A percentile compares a stretch with the other conserved stretches of the same genome.
Evolutionary conservation across 2,113 vertebrate species (phyloP).

Genomic region (Columba janthina): DNA sequence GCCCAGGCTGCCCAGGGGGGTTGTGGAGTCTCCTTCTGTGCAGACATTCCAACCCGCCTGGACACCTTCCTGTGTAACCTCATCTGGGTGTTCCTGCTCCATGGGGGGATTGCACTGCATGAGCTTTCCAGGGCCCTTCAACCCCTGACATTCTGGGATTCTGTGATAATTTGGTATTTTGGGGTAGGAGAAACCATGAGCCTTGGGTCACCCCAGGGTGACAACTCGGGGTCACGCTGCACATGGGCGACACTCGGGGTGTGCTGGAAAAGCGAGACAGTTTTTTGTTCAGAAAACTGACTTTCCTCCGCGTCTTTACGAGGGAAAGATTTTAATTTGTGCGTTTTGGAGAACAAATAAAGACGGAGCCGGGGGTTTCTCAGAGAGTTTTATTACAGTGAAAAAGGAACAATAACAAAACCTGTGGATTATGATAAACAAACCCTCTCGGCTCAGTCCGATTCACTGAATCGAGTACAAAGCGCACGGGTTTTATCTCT

Average conservation of each 20-base stretch:
- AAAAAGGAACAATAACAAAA: neutral
- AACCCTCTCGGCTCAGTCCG: neutral
- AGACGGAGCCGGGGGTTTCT: neutral
- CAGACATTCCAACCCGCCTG: too few relatives aligned
- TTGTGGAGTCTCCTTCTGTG: too few relatives aligned
- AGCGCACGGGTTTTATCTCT: neutral
- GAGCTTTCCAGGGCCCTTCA: too few relatives aligned
- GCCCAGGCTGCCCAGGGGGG: too few relatives aligned
- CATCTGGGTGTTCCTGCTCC: too few relatives aligned
- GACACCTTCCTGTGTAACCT: too few relatives aligned
- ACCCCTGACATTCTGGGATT: too few relatives aligned
- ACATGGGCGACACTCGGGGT: neutral
- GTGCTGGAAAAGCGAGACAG: neutral
- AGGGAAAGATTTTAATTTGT: neutral
- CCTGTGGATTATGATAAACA: neutral
- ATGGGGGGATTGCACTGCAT: too few relatives aligned
- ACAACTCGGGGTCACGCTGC: fast-evolving
- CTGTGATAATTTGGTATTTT: neutral
- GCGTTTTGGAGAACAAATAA: neutral
- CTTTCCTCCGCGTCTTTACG: fast-evolving
- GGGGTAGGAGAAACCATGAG: neutral
- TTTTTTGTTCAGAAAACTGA: neutral
- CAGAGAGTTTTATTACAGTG: neutral
- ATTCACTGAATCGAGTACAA: neutral
- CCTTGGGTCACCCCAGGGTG: neutral